A percentile compares a stretch with the other conserved stretches of the same genome.
Conservation (phyloP, 2,113 vertebrate genomes). For the Spizaetus ornatus region DNA sequence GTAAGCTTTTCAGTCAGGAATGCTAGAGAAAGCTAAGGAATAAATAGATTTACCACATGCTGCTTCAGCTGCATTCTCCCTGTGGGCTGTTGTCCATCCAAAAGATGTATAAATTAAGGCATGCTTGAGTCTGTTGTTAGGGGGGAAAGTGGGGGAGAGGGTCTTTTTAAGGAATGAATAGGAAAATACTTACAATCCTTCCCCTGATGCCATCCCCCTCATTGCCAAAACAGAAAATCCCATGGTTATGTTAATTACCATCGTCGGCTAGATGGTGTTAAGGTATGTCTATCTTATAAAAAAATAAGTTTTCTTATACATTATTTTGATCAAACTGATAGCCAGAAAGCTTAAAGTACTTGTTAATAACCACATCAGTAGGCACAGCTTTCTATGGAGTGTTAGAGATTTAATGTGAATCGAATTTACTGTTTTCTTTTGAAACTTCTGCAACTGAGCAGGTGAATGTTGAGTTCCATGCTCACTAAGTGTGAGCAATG, state of each 20-base stretch:
- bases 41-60: constrained; percentile 56
- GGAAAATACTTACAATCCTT: background rate
- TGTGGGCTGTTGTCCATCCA: background rate
- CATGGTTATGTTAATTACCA: background rate
- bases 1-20: constrained; percentile 35
- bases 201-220: background rate
- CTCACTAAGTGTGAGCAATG: background rate
- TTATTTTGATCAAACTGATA: background rate
- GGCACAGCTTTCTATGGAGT: background rate
- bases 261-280: background rate
- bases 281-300: background rate
- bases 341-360: background rate
- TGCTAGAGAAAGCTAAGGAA: constrained; percentile 2
- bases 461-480: background rate
- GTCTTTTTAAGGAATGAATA: background rate
- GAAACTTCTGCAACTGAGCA: background rate
- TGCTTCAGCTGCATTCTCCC: constrained; percentile 2
- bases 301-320: background rate
- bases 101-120: constrained; percentile 32
- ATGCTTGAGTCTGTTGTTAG: constrained; percentile 13
- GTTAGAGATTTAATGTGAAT: background rate
- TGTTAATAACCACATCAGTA: background rate
- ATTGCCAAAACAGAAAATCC: background rate
- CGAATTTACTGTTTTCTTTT: background rate
- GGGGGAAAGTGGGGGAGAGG: background rate